Conservation (phyloP, 2,113 vertebrate genomes). For the Octodon degus region DNA sequence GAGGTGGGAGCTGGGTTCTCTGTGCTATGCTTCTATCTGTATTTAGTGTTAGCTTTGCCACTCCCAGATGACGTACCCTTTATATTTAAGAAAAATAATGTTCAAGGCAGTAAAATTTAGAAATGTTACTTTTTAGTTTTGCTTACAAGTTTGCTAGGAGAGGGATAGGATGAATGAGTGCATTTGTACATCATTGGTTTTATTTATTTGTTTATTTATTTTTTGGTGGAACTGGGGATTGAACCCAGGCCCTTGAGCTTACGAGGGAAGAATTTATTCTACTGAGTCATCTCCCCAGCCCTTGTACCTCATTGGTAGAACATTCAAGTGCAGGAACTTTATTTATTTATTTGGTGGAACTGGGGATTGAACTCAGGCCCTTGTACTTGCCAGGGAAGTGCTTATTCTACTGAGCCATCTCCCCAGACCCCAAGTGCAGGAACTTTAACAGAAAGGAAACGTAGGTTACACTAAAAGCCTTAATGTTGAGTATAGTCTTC, state of each 20-base stretch:
- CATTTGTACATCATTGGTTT: background rate
- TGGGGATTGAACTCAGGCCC: too few relatives aligned
- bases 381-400: too few relatives aligned
- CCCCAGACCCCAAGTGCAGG: background rate
- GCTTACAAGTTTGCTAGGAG: background rate
- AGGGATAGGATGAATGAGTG: background rate
- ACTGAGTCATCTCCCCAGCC: too few relatives aligned
- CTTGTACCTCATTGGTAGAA: too few relatives aligned
- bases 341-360: too few relatives aligned
- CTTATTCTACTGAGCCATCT: too few relatives aligned
- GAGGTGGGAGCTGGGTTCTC: background rate
- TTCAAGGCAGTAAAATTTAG: background rate
- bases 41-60: background rate
- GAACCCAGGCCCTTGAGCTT: too few relatives aligned
- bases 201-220: too few relatives aligned
- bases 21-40: background rate
- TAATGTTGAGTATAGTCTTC: background rate
- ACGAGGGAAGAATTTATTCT: too few relatives aligned
- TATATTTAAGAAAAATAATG: slow-evolving; percentile 39
- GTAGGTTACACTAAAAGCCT: background rate
- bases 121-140: slow-evolving; percentile 4
- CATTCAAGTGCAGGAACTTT: too few relatives aligned
- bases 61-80: background rate
- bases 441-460: slow-evolving; percentile 41
- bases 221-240: too few relatives aligned